phyloP scores from a whole-genome alignment of 2,113 vertebrate genomes.

The Calyptomena viridis region DNA sequence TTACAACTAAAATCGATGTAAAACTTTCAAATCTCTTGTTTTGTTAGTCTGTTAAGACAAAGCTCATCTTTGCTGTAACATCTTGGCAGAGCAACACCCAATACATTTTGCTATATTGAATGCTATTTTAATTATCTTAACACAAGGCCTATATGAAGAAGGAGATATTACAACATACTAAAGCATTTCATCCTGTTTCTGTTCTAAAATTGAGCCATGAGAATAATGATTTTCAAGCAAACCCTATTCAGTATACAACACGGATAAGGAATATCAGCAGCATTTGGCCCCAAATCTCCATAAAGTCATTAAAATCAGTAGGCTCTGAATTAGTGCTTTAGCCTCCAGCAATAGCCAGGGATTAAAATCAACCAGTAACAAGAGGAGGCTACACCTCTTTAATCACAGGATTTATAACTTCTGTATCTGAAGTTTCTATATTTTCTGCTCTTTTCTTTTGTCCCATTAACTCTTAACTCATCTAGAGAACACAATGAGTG shows the following conservation, averaged over 20 bases:
- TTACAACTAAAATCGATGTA: background rate
- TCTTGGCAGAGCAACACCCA: background rate
- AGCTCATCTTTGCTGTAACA: background rate
- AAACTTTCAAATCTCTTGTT: background rate
- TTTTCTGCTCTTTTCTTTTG: background rate
- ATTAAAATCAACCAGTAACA: background rate
- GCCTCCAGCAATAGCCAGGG: background rate
- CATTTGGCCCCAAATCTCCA: background rate
- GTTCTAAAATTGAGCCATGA: background rate
- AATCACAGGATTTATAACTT: background rate
- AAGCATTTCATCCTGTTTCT: background rate
- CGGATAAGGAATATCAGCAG: background rate
- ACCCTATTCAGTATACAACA: background rate
- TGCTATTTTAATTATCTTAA: background rate
- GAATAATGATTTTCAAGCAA: background rate
- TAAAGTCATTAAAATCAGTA: background rate
- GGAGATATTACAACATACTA: background rate
- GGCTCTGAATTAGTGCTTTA: background rate
- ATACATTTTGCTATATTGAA: background rate
- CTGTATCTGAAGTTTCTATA: background rate
- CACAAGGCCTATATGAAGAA: background rate
- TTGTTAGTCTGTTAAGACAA: background rate
- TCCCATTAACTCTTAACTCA: background rate
- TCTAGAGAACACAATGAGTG: background rate
- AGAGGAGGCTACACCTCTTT: background rate